Percentiles rank a stretch among this genome's conserved stretches.
These are phyloP conservation scores for Takifugu flavidus DNA, from an alignment of 2,113 vertebrate species.

Conservation along the genomic window DNA sequence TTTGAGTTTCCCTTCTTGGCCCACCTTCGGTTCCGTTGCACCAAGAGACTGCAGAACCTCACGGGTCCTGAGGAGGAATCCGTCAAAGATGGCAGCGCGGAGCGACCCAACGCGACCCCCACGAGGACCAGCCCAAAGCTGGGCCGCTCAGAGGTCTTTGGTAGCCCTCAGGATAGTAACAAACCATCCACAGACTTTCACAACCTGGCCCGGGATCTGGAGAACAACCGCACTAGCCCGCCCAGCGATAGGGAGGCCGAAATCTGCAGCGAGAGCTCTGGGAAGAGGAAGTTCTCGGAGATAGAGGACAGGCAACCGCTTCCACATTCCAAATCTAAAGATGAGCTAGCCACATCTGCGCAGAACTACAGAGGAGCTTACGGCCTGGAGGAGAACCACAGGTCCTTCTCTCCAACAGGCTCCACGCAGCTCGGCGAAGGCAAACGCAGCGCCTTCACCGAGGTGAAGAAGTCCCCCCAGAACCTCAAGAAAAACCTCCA, in stretches of 20 bases:
- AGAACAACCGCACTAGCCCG: constrained; percentile 79
- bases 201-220: constrained; percentile 90
- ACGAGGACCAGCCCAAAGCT: constrained; percentile 71
- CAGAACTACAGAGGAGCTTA: constrained; percentile 87
- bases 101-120: constrained; percentile 59
- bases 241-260: constrained; percentile 76
- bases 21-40: constrained; percentile 92
- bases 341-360: constrained; percentile 85
- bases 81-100: constrained; percentile 57
- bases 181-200: constrained; percentile 96
- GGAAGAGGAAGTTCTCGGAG: constrained; percentile 81
- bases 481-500: constrained; percentile 67
- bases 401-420: constrained; percentile 78
- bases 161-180: constrained; percentile 56
- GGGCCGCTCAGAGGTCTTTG: constrained; percentile 70
- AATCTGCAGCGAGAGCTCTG: constrained; percentile 75
- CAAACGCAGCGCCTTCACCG: constrained; percentile 93
- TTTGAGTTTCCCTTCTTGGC: constrained; percentile 93
- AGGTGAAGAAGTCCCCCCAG: constrained; percentile 85
- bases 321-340: constrained; percentile 75
- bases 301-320: constrained; percentile 63
- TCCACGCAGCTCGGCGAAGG: constrained; percentile 75
- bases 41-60: constrained; percentile 84
- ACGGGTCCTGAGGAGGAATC: constrained; percentile 70
- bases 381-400: constrained; percentile 82